Evolutionary conservation across 2,797 vertebrate genomes (phyloP), one percentile per base, ranked within the genome.

Genomic region (Notoglanidium macrostoma): DNA sequence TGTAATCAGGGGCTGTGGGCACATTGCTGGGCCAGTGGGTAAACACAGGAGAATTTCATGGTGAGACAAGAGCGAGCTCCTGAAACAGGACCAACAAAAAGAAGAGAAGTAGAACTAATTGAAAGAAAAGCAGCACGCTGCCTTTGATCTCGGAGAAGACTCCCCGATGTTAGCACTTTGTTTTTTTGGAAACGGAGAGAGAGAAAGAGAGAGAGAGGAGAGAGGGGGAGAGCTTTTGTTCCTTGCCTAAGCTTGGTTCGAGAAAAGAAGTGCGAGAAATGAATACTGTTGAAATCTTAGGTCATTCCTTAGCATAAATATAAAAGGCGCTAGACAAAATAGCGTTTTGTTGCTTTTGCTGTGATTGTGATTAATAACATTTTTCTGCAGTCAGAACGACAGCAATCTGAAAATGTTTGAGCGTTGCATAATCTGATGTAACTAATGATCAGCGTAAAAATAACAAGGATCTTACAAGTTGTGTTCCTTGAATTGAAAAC

Each of bases 1-100:
- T 55, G 83, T 86, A 84, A 85, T 88, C 89, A 87, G 83, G 35
- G 68, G 51, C 83, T 85, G 54, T 59, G 57, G 79, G 76, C 83
- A 57, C 84, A 87, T 77, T 63, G 86, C 88, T 35, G 84, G 83
- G 61, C 85, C 85, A 68, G 67, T 86, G 73, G 54, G 82, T 74
- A 89, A 87, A 90, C 88, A 91, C 73, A 61, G 88, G 59, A 73
- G 55, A 87, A 89, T 88, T 88, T 90, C 88, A 90, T 80, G 85
- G 83, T 85, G 82, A 86, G 84, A 88, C 85, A 87, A 89, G 88
- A 68, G 87, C 54, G 86, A 82, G 80, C 73, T 89, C 83, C 85
- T 76, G 85, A 86, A 90, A 86, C 86, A 89, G 87, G 79, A 85
- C 82, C 83, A 84, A 88, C 88, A 89, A 86, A 90, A 90, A 88